These are phyloP conservation scores for Sabatieria punctata DNA, from an alignment of 2,888 invertebrate species.

Conservation along the genomic window DNA sequence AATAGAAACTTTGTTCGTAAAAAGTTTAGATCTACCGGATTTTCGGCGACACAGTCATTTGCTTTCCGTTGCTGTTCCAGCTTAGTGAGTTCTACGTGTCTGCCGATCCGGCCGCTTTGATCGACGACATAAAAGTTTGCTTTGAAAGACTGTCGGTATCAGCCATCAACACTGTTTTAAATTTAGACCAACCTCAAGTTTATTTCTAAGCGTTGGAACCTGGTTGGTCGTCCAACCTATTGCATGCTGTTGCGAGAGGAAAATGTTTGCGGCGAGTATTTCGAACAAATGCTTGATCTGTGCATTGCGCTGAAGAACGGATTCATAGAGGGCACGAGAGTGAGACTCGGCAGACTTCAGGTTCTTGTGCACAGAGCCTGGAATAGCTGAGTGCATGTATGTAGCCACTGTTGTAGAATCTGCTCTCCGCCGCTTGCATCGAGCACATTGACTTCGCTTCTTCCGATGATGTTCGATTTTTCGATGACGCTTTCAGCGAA, in stretches of 20 bases:
- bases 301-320: constrained; percentile 93
- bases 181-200: constrained; percentile 73
- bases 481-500: too few relatives aligned
- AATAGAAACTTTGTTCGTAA: too few relatives aligned
- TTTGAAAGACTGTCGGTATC: too few relatives aligned
- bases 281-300: constrained; percentile 84
- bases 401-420: constrained; percentile 82
- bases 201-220: constrained; percentile 88
- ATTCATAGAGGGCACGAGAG: constrained; percentile 84
- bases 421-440: constrained; percentile 90
- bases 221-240: constrained; percentile 90
- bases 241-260: constrained; percentile 84
- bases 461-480: constrained; percentile 36
- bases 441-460: constrained; percentile 89
- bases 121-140: constrained; percentile 76
- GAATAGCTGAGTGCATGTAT: too few relatives aligned
- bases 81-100: constrained; percentile 96
- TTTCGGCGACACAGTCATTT: constrained; percentile 87
- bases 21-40: constrained; percentile 83
- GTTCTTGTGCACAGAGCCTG: too few relatives aligned
- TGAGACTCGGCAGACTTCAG: constrained; percentile 60
- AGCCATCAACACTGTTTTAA: too few relatives aligned
- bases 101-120: constrained; percentile 90
- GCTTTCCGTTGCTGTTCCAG: constrained; percentile 94
- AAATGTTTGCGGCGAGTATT: constrained; percentile 59